Evolutionary conservation across 2,888 invertebrate species (phyloP), one percentile per base, ranked within the genome.

Genomic region (Frankliniella intonsa): DNA sequence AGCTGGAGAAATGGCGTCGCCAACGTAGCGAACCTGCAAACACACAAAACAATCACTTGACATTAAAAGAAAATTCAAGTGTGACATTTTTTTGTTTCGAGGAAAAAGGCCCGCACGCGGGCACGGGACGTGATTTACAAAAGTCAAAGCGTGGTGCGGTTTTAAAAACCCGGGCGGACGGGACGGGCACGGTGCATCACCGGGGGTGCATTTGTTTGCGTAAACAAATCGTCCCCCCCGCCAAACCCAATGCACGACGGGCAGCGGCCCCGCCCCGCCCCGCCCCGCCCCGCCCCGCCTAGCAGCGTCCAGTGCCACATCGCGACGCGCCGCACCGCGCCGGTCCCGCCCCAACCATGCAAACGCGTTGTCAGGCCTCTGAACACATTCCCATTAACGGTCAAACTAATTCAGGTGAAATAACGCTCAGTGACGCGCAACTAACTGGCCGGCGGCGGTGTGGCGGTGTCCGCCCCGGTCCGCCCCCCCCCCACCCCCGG

Each of bases 391-490:
- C 69, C 69, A 76, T 76, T 76, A 76, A 76, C 69, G 69, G 69
- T 76, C 69, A 76, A 76, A 76, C 69, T 76, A 76, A 76, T 76
- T 76, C 69, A 76, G 69, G 69, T 76, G 69, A 76, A 76, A 76
- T 76, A 76, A 76, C 69, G 69, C 69, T 38, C 69, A 25, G 22
- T 76, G 69, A 76, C 69, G 69, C 25, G 69, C 69, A 76, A 76
- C 69, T 76, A 76, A 76, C 69, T 76, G 69, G 25, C 69, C 69
- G 25, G 38, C 38, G 38, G 38, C 38, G 38, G n/a, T n/a, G n/a
- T n/a, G n/a, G 38, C 38, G 38, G 3, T 38, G 38, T 19, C 14
- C 55, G 55, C 55, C 55, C 17, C 55, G 5, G 17, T 7, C 55
- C 55, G 55, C 55, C 9, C 51, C 51, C 51, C 51, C 14, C 55